These are phyloP conservation scores for Notodonta ziczac DNA, from an alignment of 2,888 invertebrate genomes.

Conservation along the genomic window DNA sequence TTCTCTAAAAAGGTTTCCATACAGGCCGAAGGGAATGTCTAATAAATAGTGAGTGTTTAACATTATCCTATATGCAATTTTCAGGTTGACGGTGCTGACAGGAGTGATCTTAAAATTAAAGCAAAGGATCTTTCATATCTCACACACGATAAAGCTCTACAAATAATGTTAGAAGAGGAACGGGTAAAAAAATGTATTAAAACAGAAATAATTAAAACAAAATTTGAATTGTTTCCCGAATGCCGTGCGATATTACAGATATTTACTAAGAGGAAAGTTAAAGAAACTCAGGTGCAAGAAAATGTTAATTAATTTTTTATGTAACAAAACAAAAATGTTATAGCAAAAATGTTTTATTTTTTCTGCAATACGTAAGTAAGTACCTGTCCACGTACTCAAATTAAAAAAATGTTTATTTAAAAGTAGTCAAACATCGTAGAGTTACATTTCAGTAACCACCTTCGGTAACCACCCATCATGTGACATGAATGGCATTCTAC, in stretches of 20 bases:
- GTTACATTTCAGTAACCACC: too few relatives aligned
- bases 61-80: too few relatives aligned
- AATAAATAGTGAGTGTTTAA: background rate
- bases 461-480: too few relatives aligned
- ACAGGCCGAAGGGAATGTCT: too few relatives aligned
- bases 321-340: background rate
- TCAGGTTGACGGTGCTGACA: slow-evolving; percentile 76
- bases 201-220: slow-evolving; percentile 60
- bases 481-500: too few relatives aligned
- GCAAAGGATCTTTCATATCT: slow-evolving; percentile 60
- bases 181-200: slow-evolving; percentile 57
- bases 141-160: slow-evolving; percentile 61
- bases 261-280: slow-evolving; percentile 56
- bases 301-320: slow-evolving; percentile 11
- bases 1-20: too few relatives aligned
- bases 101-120: slow-evolving; percentile 71
- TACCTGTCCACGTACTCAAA: too few relatives aligned
- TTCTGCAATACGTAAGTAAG: too few relatives aligned
- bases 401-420: too few relatives aligned
- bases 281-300: slow-evolving; percentile 27
- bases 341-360: too few relatives aligned
- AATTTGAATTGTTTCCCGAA: slow-evolving; percentile 70
- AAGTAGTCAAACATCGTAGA: too few relatives aligned
- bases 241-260: slow-evolving; percentile 75
- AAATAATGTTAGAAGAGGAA: slow-evolving; percentile 66